Evolutionary conservation across 2,888 invertebrate species (phyloP), one percentile per base, ranked within the genome.

Genomic region (Acrocyrtus sp.): DNA sequence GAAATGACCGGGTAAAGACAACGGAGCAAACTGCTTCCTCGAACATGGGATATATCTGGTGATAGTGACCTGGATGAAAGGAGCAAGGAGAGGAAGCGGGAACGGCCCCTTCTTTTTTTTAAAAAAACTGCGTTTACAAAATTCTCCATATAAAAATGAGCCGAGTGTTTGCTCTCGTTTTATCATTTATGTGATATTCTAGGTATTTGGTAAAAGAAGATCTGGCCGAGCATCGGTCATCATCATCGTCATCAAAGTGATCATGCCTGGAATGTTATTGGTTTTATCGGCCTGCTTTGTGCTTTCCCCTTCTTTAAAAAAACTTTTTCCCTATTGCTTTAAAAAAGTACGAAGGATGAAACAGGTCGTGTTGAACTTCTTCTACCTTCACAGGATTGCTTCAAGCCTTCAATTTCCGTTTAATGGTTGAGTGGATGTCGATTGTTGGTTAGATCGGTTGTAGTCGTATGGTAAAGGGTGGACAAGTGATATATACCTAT

Each of bases 371-470:
- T 34, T 8, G 12, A 34, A 34, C 5, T 5, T 34, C 12, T 34
- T n/a, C n/a, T n/a, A n/a, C 34, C 12, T 34, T 8, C 6, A 34
- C 34, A 34, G 50, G 24, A 54, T 54, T 17, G 48, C 61, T 57
- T 41, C 15, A 21, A 66, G 66, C 57, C 66, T 57, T 50, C 57
- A 66, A 66, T 66, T 66, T 66, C 66, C 66, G 57, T 48, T 66
- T 66, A 66, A 57, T 57, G 57, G 29, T 54, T 57, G 57, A 48
- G 41, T 65, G 47, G 47, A 34, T 65, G 65, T 65, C 56, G 56
- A 65, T 61, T 61, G 48, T 39, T 47, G 45, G 45, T 19, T 50
- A 34, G 34, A 34, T 12, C 12, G 34, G n/a, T n/a, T n/a, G n/a
- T n/a, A n/a, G n/a, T n/a, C n/a, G n/a, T n/a, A n/a, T n/a, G n/a